phyloP scores from a whole-genome alignment of 2,113 vertebrate genomes.

The Sprattus sprattus region DNA sequence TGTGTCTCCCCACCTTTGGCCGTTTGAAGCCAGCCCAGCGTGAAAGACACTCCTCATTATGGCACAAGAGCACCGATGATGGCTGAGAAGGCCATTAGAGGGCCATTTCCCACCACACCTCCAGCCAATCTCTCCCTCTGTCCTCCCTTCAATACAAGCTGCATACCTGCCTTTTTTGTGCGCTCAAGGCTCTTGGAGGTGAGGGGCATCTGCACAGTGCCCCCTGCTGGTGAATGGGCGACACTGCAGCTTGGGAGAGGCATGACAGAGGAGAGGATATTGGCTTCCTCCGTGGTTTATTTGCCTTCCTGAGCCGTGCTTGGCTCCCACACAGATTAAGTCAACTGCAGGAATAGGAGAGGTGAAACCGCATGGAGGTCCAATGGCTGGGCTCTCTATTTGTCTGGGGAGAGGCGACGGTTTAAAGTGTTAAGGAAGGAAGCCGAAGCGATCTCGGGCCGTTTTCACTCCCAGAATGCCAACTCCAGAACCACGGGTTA shows the following conservation, averaged over 20 bases:
- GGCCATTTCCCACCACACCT: neutral
- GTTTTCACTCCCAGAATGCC: constrained; percentile 49
- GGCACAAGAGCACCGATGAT: neutral
- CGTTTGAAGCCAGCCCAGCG: neutral
- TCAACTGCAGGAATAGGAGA: constrained; percentile 59
- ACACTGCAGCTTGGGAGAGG: constrained; percentile 37
- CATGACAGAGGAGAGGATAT: constrained; percentile 50
- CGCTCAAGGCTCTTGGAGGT: neutral
- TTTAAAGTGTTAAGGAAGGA: constrained; percentile 56
- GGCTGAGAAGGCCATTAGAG: neutral
- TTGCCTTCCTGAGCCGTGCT: constrained; percentile 61
- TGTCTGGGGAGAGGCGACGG: constrained; percentile 47
- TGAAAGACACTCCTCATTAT: neutral
- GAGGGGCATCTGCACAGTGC: constrained; percentile 10
- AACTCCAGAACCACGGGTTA: constrained; percentile 37
- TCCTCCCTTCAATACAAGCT: neutral
- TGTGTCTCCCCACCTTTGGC: neutral
- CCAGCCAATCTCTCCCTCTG: neutral
- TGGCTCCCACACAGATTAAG: constrained; percentile 55
- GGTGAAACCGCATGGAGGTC: constrained; percentile 50
- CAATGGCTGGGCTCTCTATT: constrained; percentile 26
- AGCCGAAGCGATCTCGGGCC: constrained; percentile 50
- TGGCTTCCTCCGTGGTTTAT: constrained; percentile 57
- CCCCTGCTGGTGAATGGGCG: constrained; percentile 40
- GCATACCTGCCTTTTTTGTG: neutral